Base-by-base conservation (phyloP, 2,113 vertebrate species). In the Corvus cornix region DNA sequence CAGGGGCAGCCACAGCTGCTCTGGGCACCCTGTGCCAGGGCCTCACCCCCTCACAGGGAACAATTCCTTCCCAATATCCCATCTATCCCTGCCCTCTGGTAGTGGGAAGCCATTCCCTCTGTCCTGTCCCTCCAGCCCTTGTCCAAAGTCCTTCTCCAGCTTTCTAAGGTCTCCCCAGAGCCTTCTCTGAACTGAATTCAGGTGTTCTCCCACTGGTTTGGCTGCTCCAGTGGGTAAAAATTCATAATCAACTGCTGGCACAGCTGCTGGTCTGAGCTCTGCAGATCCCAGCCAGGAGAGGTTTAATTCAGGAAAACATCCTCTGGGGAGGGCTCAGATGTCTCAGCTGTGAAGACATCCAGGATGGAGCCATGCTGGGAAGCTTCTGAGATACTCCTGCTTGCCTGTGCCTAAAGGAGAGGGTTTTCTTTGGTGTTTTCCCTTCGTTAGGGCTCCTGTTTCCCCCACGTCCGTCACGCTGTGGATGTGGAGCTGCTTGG, bases 401-500 rank as follows among this genome's bases (percentile, higher is more conserved):
- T 24, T 5, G 7, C 26, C 76, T 9, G 33, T 31, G 35, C 56
- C 70, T 11, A 0, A 7, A 30, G 52, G 28, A 72, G 48, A 48
- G 68, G 11, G 2, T 8, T n/a, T 41, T 9, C 44, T 73, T 30
- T 43, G 76, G 67, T 62, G 27, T 9, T 21, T 33, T 3, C 24
- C 16, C 52, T n/a, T 51, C 26, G 56, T 4, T 2, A 4, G 39
- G 21, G 21, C 87, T 85, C 72, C 67, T 4, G 15, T 23, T 52
- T 30, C 21, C 33, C 70, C 33, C 30, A 0, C 6, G 2, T 13
- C n/a, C 33, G 67, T 27, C 16, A 4, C 7, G 3, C 1, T 7
- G 5, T 10, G 3, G 2, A 13, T 7, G 56, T 0, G 6, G 58
- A 52, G 63, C 62, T 31, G 2, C 76, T 16, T 1, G 44, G 53